phyloP scores from a whole-genome alignment of 2,797 vertebrate genomes.

The Cyprinodon diabolis region DNA sequence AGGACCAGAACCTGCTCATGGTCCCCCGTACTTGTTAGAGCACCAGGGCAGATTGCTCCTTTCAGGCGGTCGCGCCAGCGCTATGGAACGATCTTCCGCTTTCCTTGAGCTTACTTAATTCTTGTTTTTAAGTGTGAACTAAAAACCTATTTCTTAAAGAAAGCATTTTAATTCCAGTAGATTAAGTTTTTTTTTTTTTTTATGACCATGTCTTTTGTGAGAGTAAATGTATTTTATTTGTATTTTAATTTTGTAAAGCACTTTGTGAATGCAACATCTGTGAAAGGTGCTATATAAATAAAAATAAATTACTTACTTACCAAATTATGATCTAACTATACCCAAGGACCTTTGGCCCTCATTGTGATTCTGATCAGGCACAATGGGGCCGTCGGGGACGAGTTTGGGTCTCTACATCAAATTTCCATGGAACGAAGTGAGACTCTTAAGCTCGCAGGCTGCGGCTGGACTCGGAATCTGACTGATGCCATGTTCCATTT shows the following conservation, averaged over 20 bases:
- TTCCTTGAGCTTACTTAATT: too few species aligned
- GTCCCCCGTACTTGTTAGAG: too few species aligned
- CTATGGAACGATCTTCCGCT: too few species aligned
- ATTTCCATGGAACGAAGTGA: slow-evolving; percentile 55
- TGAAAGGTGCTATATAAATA: neutral
- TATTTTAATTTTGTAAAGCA: neutral
- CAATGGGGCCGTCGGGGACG: slow-evolving; percentile 11
- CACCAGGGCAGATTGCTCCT: too few species aligned
- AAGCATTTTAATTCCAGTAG: too few species aligned
- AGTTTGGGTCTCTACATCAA: slow-evolving; percentile 30
- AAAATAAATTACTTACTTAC: neutral
- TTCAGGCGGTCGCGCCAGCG: too few species aligned
- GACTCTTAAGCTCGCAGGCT: slow-evolving; percentile 31
- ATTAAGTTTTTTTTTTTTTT: too few species aligned
- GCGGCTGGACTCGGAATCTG: slow-evolving; percentile 32
- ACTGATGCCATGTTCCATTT: slow-evolving; percentile 59
- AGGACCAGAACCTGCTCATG: too few species aligned
- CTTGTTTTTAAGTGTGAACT: too few species aligned
- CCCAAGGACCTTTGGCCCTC: slow-evolving; percentile 2
- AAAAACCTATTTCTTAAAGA: too few species aligned
- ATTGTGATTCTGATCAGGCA: slow-evolving; percentile 14
- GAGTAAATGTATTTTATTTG: neutral
- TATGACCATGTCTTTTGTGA: too few species aligned
- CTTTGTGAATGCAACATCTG: neutral
- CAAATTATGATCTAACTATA: neutral